Evolutionary conservation across 1,140 invertebrate genomes (phyloP), one percentile per base, ranked within the genome.

Genomic region (Zaprionus lachaisei): DNA sequence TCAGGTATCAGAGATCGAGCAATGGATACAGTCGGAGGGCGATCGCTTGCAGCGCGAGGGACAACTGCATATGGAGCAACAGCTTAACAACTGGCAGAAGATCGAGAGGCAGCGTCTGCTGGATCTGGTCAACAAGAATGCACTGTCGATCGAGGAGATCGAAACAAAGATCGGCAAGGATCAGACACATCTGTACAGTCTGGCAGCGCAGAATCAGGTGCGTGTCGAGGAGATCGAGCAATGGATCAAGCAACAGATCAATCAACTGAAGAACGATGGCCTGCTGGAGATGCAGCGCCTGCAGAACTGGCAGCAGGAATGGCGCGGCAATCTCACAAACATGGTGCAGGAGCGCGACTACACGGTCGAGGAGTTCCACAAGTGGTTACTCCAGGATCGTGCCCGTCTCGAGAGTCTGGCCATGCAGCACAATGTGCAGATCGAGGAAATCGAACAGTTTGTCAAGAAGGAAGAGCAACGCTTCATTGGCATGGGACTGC

Each of bases 301-400:
- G 7, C 81, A 92, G 55, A 77, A 91, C 55, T 92, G 92, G 92
- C 92, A 92, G 58, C 56, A 74, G 38, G 83, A 91, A 68, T 92
- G 92, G 90, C 92, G 92, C 14, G 92, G 92, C 14, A 92, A 92
- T 63, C 66, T 92, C 0, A 92, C 92, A 4, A 91, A 91, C 15
- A 89, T 92, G 91, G 83, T 92, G 11, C 83, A 92, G 57, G 90
- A 92, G 20, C 91, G 91, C 2, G 91, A 92, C 62, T 92, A 80
- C 2, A 92, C 92, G 0, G 91, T 92, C 7, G 91, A 92, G 61
- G 90, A 92, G 71, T 92, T 92, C 73, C 89, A 92, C 72, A 92
- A 92, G 66, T 92, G 91, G 91, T 28, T 92, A 44, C 77, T 92
- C 2, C 85, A 91, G 65, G 92, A 92, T 66, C 92, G 90, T 4